Percentiles rank a stretch among this genome's conserved stretches.
These are phyloP conservation scores for Xanthorhoe designata DNA, from an alignment of 2,888 invertebrate genomes.

Conservation along the genomic window DNA sequence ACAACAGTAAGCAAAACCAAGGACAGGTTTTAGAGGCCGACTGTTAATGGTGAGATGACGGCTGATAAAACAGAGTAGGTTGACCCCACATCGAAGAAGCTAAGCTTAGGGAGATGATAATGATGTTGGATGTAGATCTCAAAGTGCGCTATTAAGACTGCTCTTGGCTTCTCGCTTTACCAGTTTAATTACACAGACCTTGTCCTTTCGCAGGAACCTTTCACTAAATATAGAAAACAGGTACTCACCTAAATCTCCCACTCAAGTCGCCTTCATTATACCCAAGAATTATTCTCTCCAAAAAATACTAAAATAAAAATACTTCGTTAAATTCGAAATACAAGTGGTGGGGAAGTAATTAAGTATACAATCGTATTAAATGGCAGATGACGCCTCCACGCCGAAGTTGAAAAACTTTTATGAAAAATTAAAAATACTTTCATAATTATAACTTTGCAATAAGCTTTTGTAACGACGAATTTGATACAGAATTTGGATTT, in stretches of 20 bases:
- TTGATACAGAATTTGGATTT: too few relatives aligned
- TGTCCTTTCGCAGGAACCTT: neutral
- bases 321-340: slow-evolving; percentile 30
- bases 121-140: too few relatives aligned
- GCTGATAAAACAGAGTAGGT: too few relatives aligned
- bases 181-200: too few relatives aligned
- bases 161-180: too few relatives aligned
- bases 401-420: slow-evolving; percentile 20
- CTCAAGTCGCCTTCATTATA: neutral
- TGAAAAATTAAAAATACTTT: slow-evolving; percentile 23
- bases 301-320: slow-evolving; percentile 20
- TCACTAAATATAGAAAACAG: neutral
- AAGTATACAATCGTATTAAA: slow-evolving; percentile 40
- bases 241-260: neutral
- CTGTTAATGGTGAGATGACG: too few relatives aligned
- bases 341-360: slow-evolving; percentile 38
- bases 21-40: too few relatives aligned
- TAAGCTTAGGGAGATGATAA: too few relatives aligned
- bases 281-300: slow-evolving; percentile 1
- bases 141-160: too few relatives aligned
- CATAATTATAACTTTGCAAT: slow-evolving; percentile 7
- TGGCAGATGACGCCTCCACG: slow-evolving; percentile 34
- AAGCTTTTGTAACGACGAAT: neutral
- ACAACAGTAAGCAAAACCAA: too few relatives aligned
- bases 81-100: too few relatives aligned